These are phyloP conservation scores for Zeus faber DNA, from an alignment of 2,113 vertebrate genomes.

Conservation along the genomic window DNA sequence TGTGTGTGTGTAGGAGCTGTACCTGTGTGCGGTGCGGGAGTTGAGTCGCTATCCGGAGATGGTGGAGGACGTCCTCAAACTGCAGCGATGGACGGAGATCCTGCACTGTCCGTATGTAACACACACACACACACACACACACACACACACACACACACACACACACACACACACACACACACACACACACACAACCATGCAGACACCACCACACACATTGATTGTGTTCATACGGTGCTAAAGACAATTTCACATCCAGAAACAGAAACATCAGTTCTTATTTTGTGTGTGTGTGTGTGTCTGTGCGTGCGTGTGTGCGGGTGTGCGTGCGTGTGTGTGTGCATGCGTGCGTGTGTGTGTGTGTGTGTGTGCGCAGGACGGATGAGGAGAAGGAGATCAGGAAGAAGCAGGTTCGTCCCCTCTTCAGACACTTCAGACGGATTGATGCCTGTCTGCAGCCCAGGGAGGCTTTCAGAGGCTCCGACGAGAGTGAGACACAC, in stretches of 20 bases:
- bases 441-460: slow-evolving; percentile 96
- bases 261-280: no score
- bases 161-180: slow-evolving; percentile 3
- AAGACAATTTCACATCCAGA: no score
- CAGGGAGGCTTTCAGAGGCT: slow-evolving; percentile 92
- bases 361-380: slow-evolving; percentile 63
- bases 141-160: slow-evolving; percentile 12
- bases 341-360: slow-evolving; percentile 17
- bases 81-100: slow-evolving; percentile 83
- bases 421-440: slow-evolving; percentile 93
- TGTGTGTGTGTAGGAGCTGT: slow-evolving; percentile 78
- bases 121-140: slow-evolving; percentile 1
- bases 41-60: slow-evolving; percentile 83
- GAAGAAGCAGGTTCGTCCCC: slow-evolving; percentile 91
- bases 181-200: not conserved
- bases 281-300: not conserved
- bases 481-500: slow-evolving; percentile 86
- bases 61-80: slow-evolving; percentile 86
- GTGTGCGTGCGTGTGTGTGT: slow-evolving; percentile 5
- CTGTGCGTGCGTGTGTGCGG: not conserved
- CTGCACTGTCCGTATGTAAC: slow-evolving; percentile 70
- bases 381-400: slow-evolving; percentile 86
- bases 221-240: no score
- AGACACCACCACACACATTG: no score
- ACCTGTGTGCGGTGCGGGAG: slow-evolving; percentile 87